Evolutionary conservation across 2,113 vertebrate species (phyloP).

Genomic region (Pantherophis guttatus): DNA sequence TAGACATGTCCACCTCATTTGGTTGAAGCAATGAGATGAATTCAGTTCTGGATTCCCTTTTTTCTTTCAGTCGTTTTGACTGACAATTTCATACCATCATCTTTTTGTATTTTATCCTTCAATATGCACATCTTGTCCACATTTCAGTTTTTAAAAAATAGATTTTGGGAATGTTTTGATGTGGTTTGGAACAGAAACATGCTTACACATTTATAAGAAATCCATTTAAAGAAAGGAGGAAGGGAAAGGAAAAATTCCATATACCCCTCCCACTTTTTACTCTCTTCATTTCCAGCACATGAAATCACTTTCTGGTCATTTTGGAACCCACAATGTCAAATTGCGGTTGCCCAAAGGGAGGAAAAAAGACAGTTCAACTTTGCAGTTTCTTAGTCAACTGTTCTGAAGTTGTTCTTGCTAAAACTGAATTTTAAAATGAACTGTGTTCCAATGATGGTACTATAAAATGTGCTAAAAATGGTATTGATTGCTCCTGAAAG

Average conservation of each 20-base stretch:
- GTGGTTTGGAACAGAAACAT: conserved; percentile 66
- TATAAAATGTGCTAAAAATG: conserved; percentile 35
- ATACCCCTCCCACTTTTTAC: conserved; percentile 31
- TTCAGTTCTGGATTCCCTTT: background rate
- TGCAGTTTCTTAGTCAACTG: conserved; percentile 49
- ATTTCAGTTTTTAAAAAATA: conserved; percentile 63
- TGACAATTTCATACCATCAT: conserved; percentile 53
- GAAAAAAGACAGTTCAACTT: conserved; percentile 66
- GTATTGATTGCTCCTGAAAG: conserved; percentile 38
- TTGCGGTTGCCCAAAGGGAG: conserved; percentile 59
- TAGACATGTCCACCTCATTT: conserved; percentile 35
- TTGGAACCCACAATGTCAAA: conserved; percentile 64
- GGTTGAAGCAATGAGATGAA: background rate
- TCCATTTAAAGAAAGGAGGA: conserved; percentile 38
- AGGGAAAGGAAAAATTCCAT: conserved; percentile 39
- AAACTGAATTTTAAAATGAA: conserved; percentile 44
- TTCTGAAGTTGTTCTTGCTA: conserved; percentile 55
- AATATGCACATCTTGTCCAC: conserved; percentile 50
- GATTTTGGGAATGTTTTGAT: conserved; percentile 62
- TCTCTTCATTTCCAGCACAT: conserved; percentile 49
- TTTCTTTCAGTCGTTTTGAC: conserved; percentile 44
- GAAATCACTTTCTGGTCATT: conserved; percentile 62
- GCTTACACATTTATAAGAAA: conserved; percentile 56
- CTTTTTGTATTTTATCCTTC: conserved; percentile 61
- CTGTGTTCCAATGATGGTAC: conserved; percentile 21